Evolutionary conservation across 2,888 invertebrate genomes (phyloP), one percentile per base, ranked within the genome.

Genomic region (Cosmorhoe ocellata): DNA sequence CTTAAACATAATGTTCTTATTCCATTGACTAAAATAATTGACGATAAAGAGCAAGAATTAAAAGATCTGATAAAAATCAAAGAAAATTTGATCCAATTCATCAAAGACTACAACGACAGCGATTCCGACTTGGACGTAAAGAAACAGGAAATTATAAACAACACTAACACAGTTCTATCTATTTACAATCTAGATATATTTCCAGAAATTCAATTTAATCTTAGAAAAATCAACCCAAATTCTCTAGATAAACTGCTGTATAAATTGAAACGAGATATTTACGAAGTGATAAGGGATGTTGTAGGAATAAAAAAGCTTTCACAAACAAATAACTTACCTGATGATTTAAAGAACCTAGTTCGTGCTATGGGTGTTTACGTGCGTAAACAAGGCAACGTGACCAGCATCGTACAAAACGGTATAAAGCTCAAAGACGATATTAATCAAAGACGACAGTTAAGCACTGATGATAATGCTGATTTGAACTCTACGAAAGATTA

Each of bases 221-320:
- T 64, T 14, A 68, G 68, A 57, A 72, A 57, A 56, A 53, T 40
- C 1, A 64, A 66, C 33, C 40, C 51, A 1, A 56, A 60, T 43
- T 32, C 47, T 1, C 34, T 68, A 26, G 64, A 76, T 2, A 73
- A 71, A 41, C 67, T 73, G n/a, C 31, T 74, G 5, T 56, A 58
- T 4, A 83, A 81, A 63, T 54, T 85, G n/a, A 80, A 78, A 71
- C 59, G 40, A 18, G 81, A 85, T 50, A 71, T 85, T 22, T 71
- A 72, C 18, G 74, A 77, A 63, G 78, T 82, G 1, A 62, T 83
- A 14, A 70, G 38, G 61, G 80, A 82, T 51, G 58, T 83, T 9
- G 49, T 64, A 11, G 49, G 37, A 8, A 70, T 85, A 40, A 70
- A 77, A 63, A 74, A 66, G 54, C 26, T 66, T 5, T 59, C 66